Percentiles rank a stretch among this genome's conserved stretches.
Conservation (phyloP, 2,113 vertebrate genomes). For the Rhombomys opimus region DNA sequence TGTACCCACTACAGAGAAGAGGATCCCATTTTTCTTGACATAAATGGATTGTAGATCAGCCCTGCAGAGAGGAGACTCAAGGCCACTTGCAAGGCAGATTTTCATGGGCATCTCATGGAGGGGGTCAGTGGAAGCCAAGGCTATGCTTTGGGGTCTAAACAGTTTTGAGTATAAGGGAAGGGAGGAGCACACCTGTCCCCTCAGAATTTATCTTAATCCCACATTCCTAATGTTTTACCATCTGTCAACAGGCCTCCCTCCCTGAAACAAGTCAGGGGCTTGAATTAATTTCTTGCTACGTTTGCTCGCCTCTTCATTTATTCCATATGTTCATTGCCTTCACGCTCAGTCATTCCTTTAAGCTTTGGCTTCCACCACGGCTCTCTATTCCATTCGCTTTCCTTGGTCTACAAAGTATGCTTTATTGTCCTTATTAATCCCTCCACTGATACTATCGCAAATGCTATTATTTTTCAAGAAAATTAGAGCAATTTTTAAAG, state of each 20-base stretch:
- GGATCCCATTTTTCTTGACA: fast-evolving
- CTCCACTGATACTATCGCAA: constrained; percentile 9
- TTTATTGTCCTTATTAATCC: constrained; percentile 56
- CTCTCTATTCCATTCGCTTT: not conserved
- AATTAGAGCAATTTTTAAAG: constrained; percentile 43
- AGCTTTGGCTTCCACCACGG: fast-evolving
- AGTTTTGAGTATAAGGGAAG: not conserved
- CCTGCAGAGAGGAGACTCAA: fast-evolving
- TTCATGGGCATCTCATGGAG: not conserved
- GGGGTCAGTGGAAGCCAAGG: not conserved
- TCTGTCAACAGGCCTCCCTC: constrained; percentile 46
- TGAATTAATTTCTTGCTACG: constrained; percentile 63
- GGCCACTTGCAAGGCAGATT: fast-evolving
- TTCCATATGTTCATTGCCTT: constrained; percentile 35
- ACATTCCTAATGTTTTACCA: constrained; percentile 56
- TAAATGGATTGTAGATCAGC: not conserved
- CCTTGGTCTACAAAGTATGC: constrained; percentile 54
- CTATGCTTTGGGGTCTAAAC: fast-evolving
- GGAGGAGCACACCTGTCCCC: not conserved
- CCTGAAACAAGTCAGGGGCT: constrained; percentile 59
- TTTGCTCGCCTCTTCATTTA: constrained; percentile 5
- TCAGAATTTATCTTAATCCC: constrained; percentile 55
- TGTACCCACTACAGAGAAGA: not conserved
- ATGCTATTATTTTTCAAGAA: constrained; percentile 51
- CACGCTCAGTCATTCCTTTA: not conserved